These are phyloP conservation scores for Podargus strigoides DNA, from an alignment of 2,797 vertebrate genomes.

Conservation along the genomic window DNA sequence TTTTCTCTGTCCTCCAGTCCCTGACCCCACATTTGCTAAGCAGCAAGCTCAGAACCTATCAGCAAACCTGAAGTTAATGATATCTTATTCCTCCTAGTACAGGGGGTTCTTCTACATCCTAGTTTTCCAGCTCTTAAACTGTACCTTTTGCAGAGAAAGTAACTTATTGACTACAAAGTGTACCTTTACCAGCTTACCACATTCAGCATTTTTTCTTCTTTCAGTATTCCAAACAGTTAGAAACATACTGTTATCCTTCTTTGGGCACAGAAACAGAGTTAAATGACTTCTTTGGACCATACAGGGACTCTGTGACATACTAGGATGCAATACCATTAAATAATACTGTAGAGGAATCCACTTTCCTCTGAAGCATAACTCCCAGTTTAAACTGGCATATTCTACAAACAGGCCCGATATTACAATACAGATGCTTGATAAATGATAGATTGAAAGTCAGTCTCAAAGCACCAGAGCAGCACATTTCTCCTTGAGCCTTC, in stretches of 20 bases:
- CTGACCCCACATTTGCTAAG: not conserved
- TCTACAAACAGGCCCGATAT: not conserved
- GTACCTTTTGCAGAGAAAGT: not conserved
- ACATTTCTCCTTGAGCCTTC: not conserved
- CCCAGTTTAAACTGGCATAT: not conserved
- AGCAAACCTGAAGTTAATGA: not conserved
- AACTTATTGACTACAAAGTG: not conserved
- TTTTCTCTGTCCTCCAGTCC: not conserved
- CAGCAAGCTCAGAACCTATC: not conserved
- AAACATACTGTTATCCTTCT: not conserved
- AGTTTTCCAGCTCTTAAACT: not conserved
- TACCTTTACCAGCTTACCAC: not conserved
- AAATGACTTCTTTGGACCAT: not conserved
- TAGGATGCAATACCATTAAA: not conserved
- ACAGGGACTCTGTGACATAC: not conserved
- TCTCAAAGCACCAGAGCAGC: not conserved
- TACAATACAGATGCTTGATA: not conserved
- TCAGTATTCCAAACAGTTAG: not conserved
- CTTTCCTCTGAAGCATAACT: not conserved
- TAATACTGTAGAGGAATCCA: not conserved
- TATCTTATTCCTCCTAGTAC: accelerated
- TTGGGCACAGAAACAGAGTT: not conserved
- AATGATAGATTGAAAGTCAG: not conserved
- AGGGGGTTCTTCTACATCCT: not conserved
- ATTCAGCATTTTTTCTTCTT: not conserved